phyloP scores from a whole-genome alignment of 1,140 invertebrate species.

The Conus betulinus region DNA sequence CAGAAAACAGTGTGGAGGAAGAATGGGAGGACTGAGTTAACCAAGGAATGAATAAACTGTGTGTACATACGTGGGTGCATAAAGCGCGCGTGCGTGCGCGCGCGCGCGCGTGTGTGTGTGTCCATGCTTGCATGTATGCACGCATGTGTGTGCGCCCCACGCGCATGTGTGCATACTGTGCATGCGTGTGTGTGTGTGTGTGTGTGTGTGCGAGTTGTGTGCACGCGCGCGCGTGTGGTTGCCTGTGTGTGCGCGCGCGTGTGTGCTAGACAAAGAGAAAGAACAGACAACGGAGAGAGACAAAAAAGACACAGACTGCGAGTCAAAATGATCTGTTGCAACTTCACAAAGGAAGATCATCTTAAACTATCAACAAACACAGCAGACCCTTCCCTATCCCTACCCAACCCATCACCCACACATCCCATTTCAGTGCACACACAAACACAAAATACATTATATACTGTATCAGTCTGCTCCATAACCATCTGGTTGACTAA shows the following conservation, averaged over 20 bases:
- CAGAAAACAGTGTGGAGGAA: neutral
- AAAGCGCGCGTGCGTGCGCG: no score
- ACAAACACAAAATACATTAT: neutral
- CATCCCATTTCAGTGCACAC: neutral
- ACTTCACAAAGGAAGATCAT: no score
- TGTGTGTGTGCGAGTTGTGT: neutral
- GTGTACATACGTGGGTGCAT: no score
- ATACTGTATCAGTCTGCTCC: no score
- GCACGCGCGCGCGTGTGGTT: no score
- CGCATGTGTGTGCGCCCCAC: no score
- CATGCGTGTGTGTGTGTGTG: neutral
- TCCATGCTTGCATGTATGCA: neutral
- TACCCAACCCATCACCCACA: no score
- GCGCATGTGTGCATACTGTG: neutral
- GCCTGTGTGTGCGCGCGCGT: neutral
- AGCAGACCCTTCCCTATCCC: no score
- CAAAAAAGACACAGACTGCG: neutral
- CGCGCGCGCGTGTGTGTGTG: neutral
- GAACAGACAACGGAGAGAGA: neutral
- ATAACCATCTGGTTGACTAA: no score
- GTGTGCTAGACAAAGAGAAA: neutral
- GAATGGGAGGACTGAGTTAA: neutral
- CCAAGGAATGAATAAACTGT: no score
- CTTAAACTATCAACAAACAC: no score
- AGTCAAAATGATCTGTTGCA: neutral